A percentile compares a stretch with the other conserved stretches of the same genome.
Conservation (phyloP, 2,888 invertebrate species). For the Platynereis dumerilii region DNA sequence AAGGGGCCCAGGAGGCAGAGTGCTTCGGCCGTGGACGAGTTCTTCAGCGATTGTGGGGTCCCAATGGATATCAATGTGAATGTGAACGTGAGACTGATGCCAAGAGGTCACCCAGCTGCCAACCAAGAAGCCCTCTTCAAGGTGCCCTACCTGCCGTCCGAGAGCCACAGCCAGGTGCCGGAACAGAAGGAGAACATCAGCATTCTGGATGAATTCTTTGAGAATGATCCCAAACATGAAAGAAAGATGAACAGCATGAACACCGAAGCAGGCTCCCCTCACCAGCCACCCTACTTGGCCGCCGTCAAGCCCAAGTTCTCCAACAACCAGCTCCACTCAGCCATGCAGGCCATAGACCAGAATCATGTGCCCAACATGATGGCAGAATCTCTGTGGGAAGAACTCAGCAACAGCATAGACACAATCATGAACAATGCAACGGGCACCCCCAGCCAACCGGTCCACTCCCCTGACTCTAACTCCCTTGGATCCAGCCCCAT, state of each 20-base stretch:
- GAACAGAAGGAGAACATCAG: not conserved
- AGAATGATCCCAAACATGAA: not conserved
- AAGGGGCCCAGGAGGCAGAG: slow-evolving; percentile 67
- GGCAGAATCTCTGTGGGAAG: slow-evolving; percentile 9
- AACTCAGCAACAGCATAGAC: slow-evolving; percentile 1
- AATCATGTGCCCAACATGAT: not conserved
- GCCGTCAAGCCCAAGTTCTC: slow-evolving; percentile 5
- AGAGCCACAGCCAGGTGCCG: not conserved
- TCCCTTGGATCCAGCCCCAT: not conserved
- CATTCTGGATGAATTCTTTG: slow-evolving; percentile 7
- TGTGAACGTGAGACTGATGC: slow-evolving; percentile 15
- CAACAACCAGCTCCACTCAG: slow-evolving; percentile 5
- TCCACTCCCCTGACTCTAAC: not conserved
- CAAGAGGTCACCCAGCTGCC: slow-evolving; percentile 1
- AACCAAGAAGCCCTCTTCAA: not conserved
- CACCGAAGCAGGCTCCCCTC: not conserved
- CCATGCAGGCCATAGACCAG: not conserved
- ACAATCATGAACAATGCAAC: too few relatives aligned
- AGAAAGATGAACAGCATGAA: not conserved
- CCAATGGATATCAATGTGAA: slow-evolving; percentile 19
- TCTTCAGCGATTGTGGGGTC: slow-evolving; percentile 65
- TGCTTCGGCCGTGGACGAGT: slow-evolving; percentile 73
- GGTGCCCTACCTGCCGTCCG: not conserved
- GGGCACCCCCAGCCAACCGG: not conserved
- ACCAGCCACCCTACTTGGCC: too few relatives aligned